Evolutionary conservation across 2,113 vertebrate species (phyloP).

Genomic region (Oreochromis niloticus): DNA sequence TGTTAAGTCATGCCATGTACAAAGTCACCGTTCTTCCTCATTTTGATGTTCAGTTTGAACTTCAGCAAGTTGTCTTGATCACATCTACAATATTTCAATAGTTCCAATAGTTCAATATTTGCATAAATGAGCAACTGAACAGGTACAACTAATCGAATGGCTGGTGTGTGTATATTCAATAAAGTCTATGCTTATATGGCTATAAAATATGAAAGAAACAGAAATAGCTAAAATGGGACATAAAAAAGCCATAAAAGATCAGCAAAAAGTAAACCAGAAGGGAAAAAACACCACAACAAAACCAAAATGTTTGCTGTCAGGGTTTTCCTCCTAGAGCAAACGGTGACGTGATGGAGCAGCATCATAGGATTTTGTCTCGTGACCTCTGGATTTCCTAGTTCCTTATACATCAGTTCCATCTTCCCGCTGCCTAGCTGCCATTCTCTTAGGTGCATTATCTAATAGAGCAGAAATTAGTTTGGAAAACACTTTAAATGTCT

Average conservation of each 20-base stretch:
- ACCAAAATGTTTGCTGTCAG: background rate
- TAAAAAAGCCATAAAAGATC: background rate
- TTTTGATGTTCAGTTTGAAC: background rate
- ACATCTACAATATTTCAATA: too few relatives aligned
- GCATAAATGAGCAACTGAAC: background rate
- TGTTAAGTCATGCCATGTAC: background rate
- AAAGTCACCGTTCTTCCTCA: background rate
- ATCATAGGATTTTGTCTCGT: background rate
- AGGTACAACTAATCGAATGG: background rate
- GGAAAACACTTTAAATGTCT: slow-evolving; percentile 21
- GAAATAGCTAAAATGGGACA: background rate
- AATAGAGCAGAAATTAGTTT: background rate
- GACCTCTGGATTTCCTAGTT: background rate
- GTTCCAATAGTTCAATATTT: background rate
- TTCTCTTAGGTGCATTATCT: slow-evolving; percentile 1
- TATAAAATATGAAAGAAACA: background rate
- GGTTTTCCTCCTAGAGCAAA: background rate
- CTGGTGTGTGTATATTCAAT: background rate
- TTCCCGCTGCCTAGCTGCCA: background rate
- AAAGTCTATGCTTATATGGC: background rate
- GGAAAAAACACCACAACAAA: background rate
- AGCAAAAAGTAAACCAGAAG: background rate
- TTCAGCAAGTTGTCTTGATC: background rate
- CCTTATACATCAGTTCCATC: background rate
- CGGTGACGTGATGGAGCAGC: background rate